Conservation (phyloP, 2,888 invertebrate species). For the Eutolmus rufibarbis region DNA sequence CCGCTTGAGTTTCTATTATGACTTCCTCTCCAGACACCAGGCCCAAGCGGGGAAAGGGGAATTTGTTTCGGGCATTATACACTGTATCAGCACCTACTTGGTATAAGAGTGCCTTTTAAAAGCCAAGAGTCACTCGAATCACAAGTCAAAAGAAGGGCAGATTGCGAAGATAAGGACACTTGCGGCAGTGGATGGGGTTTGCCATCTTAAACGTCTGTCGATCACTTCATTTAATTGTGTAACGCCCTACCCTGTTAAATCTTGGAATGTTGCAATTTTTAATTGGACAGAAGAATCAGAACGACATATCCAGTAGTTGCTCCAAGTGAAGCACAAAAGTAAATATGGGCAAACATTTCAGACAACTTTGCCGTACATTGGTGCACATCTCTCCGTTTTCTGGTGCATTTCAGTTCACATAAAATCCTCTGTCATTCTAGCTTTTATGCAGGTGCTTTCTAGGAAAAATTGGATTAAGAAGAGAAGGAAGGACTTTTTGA, state of each 20-base stretch:
- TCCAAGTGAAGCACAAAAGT: not conserved
- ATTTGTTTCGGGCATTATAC: not conserved
- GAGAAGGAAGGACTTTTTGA: not conserved
- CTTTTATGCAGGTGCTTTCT: not conserved
- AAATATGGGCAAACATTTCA: not conserved
- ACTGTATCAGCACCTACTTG: not conserved
- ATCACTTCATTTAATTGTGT: not conserved
- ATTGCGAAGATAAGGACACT: not conserved
- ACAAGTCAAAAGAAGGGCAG: not conserved
- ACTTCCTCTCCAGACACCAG: not conserved
- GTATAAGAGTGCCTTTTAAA: not conserved
- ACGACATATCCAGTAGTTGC: not conserved
- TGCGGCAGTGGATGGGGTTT: not conserved
- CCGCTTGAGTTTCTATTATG: constrained; percentile 7
- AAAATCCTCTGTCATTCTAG: not conserved
- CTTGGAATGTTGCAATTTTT: not conserved
- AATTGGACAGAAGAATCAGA: not conserved
- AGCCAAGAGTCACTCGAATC: not conserved
- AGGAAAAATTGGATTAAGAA: not conserved
- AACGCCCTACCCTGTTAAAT: not conserved
- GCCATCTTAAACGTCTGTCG: not conserved
- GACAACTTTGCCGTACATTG: not conserved
- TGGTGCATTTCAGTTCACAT: not conserved
- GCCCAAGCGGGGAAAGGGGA: not conserved
- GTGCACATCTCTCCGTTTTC: not conserved